phyloP scores from a whole-genome alignment of 64 coral and sea anemone genomes.

The Exaiptasia diaphana region DNA sequence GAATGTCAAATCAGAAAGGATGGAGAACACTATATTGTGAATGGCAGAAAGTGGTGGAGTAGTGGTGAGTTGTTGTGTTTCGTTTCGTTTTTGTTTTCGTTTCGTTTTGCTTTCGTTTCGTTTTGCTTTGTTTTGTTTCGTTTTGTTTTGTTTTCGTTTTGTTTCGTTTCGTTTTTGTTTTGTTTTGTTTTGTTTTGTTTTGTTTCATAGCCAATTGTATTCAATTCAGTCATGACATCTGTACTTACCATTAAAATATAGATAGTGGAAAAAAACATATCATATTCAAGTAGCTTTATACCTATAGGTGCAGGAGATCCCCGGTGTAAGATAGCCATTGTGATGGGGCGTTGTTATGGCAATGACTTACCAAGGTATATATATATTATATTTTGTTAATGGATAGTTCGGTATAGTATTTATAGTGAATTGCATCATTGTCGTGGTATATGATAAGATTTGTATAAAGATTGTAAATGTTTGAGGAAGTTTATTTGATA shows the following conservation, averaged over 20 bases:
- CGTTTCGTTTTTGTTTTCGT: not conserved
- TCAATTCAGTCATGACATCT: too few relatives aligned
- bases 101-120: not conserved
- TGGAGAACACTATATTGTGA: constrained; percentile 70
- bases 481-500: too few relatives aligned
- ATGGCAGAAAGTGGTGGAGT: constrained; percentile 98
- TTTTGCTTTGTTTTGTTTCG: not conserved
- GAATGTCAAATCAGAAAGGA: constrained; percentile 77
- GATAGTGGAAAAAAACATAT: not conserved
- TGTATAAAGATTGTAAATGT: too few relatives aligned
- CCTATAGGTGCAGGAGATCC: constrained; percentile 88
- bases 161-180: not conserved
- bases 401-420: not conserved
- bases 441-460: too few relatives aligned
- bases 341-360: constrained; percentile 76
- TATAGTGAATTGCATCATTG: not conserved
- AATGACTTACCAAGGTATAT: constrained; percentile 56
- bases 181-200: not conserved
- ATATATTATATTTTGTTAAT: not conserved
- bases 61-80: constrained; percentile 57
- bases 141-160: not conserved
- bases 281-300: not conserved
- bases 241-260: not conserved
- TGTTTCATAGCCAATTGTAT: too few relatives aligned
- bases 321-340: constrained; percentile 75